phyloP scores from a whole-genome alignment of 2,113 vertebrate species.

The Cairina moschata region DNA sequence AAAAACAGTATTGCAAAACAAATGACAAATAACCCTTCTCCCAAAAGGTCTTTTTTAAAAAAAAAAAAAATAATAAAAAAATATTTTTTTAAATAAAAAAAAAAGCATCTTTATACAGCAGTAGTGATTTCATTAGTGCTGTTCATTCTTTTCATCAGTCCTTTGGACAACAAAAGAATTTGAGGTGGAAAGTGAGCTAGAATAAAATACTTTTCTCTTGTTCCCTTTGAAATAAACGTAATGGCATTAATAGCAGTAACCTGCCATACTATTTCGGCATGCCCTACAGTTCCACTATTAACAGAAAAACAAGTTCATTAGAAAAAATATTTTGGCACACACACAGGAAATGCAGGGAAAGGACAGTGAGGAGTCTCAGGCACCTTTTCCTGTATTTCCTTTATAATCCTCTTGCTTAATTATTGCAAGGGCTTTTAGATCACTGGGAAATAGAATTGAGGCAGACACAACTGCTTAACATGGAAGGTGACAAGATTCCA shows the following conservation, averaged over 20 bases:
- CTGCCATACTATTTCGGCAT: neutral
- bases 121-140: neutral
- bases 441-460: neutral
- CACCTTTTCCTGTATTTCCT: neutral
- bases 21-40: neutral
- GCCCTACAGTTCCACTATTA: neutral
- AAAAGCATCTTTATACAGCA: neutral
- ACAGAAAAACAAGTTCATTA: neutral
- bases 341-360: neutral
- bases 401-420: neutral
- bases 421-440: neutral
- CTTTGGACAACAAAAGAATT: neutral
- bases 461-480: neutral
- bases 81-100: neutral
- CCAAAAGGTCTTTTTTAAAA: neutral
- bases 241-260: neutral
- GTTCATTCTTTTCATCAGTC: neutral
- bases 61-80: too few species aligned
- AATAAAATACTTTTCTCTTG: neutral
- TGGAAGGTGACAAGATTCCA: neutral
- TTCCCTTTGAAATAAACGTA: neutral
- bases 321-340: neutral
- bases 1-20: constrained; percentile 10
- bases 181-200: neutral
- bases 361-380: neutral